Percentiles rank a stretch among this genome's conserved stretches.
Evolutionary conservation across 2,113 vertebrate species (phyloP).

Genomic region (Erythrolamprus reginae): DNA sequence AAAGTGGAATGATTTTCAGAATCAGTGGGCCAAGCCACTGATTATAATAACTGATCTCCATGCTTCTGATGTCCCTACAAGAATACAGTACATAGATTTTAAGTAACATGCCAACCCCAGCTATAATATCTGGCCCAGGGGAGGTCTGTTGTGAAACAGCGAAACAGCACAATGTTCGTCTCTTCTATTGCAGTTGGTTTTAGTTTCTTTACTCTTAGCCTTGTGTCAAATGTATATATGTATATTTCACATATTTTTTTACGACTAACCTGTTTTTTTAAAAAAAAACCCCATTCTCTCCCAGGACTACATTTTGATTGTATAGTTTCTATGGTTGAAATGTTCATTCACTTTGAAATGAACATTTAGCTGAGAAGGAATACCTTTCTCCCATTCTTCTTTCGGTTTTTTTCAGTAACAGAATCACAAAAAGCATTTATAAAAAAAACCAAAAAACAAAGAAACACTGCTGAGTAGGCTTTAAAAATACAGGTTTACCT

Average conservation of each 20-base stretch:
- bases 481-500: not conserved
- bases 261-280: not conserved
- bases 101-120: not conserved
- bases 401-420: not conserved
- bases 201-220: not conserved
- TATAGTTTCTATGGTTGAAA: not conserved
- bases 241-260: not conserved
- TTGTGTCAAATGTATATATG: not conserved
- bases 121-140: no score
- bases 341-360: not conserved
- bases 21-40: not conserved
- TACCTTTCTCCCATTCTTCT: not conserved
- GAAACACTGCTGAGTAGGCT: no score
- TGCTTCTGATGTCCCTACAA: not conserved
- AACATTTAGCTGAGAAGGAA: not conserved
- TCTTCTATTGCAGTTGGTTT: not conserved
- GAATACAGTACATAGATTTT: no score
- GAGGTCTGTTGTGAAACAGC: not conserved
- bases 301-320: not conserved
- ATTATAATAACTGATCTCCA: no score
- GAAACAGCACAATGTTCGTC: not conserved
- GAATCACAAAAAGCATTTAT: not conserved
- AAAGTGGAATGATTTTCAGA: no score
- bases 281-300: not conserved
- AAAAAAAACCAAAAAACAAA: not conserved